phyloP scores from a whole-genome alignment of 2,888 invertebrate genomes.

The Lepetodrilus schrolli region DNA sequence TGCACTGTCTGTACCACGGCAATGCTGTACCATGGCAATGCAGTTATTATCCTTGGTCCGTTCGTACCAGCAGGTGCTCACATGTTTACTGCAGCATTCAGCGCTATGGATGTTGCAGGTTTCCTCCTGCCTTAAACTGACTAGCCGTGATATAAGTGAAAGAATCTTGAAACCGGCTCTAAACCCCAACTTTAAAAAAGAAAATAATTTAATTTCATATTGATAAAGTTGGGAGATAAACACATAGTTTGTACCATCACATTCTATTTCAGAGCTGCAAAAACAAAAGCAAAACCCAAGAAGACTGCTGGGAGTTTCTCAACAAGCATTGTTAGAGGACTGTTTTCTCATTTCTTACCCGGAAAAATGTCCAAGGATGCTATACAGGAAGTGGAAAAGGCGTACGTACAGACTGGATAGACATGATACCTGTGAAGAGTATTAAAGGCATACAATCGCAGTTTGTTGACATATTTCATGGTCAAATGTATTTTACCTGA shows the following conservation, averaged over 20 bases:
- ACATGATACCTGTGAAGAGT: background rate
- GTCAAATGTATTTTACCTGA: no score
- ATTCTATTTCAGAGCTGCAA: background rate
- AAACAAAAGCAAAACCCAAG: background rate
- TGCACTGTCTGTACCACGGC: no score
- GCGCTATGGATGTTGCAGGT: no score
- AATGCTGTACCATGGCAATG: no score
- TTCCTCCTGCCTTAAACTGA: no score
- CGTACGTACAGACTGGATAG: conserved; percentile 35
- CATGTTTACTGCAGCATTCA: no score
- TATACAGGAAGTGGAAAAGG: conserved; percentile 39
- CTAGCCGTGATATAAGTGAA: no score
- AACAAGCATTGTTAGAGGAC: conserved; percentile 34
- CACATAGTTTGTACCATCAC: background rate
- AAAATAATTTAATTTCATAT: background rate
- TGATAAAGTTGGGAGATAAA: background rate
- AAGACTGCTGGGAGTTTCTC: conserved; percentile 23
- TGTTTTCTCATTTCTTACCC: conserved; percentile 38
- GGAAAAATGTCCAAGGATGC: conserved; percentile 42
- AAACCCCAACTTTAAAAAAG: background rate
- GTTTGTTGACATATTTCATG: no score
- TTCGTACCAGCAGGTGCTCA: no score
- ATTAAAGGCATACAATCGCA: background rate
- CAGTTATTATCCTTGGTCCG: no score
- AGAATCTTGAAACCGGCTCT: no score